Evolutionary conservation across 2,113 vertebrate genomes (phyloP), one percentile per base, ranked within the genome.

Genomic region (Leptobrachium ailaonicum): DNA sequence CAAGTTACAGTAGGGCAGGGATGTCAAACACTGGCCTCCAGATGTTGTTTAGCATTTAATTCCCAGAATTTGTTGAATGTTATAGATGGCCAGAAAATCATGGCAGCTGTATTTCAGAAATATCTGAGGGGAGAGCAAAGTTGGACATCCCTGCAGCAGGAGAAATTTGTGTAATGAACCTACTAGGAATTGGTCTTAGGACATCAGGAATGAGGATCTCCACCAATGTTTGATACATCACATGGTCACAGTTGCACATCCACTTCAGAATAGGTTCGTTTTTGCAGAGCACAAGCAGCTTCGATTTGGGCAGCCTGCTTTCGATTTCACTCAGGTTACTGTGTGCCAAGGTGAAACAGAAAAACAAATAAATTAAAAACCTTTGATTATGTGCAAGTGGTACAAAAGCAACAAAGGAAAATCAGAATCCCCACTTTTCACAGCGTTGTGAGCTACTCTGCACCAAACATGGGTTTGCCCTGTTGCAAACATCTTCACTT

Each of bases 181-280:
- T 92, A 94, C 93, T 94, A 93, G 93, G 93, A 94, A 94, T 94
- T 89, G 93, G 93, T 93, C 93, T 93, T 91, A 94, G 93, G 89
- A 94, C 93, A 1, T 94, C 93, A 87, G 93, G 93, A 92, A 93
- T 93, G 88, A 93, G 92, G 85, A 92, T 92, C 88, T 93, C 92
- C 91, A 93, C 92, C 90, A 93, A 88, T 91, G 93, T 90, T 89
- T 94, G 93, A 90, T 94, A 94, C 92, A 94, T 94, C 89, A 94
- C 90, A 85, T 94, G 92, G 90, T 94, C 93, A 92, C 93, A 94
- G 77, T 92, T 94, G 90, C 93, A 40, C 93, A 94, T 94, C 93
- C 93, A 94, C 89, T 94, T 94, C 87, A 94, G 89, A 85, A 94
- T 90, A 87, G 91, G 91, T 77, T 94, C 93, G 87, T 92, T 92